Conservation (phyloP, 2,797 vertebrate genomes). For the Oryzias sinensis region DNA sequence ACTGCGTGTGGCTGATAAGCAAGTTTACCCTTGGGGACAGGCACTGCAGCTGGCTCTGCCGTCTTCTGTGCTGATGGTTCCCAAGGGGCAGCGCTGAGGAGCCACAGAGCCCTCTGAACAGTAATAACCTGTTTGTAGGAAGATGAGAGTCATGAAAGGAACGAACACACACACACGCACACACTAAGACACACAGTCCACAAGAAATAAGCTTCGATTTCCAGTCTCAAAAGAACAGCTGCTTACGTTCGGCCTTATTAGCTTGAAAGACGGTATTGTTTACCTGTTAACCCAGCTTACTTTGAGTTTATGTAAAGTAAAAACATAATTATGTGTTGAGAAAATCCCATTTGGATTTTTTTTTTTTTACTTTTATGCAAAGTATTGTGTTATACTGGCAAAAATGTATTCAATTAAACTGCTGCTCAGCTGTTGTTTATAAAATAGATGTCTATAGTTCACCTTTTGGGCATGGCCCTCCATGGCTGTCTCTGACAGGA, state of each 20-base stretch:
- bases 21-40: constrained; percentile 84
- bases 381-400: neutral
- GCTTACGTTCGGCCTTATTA: constrained; percentile 42
- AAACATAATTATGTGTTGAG: constrained; percentile 7
- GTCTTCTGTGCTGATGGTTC: constrained; percentile 79
- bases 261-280: constrained; percentile 42
- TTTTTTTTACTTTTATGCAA: neutral
- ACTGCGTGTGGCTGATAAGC: constrained; percentile 36
- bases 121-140: constrained; percentile 82
- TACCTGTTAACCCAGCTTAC: constrained; percentile 18
- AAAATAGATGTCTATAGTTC: constrained; percentile 6
- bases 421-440: neutral
- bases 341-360: neutral
- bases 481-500: constrained; percentile 59
- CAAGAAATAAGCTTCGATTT: constrained; percentile 38
- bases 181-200: constrained; percentile 10
- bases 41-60: constrained; percentile 77
- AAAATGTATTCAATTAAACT: neutral
- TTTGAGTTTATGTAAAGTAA: constrained; percentile 26
- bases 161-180: constrained; percentile 35
- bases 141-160: constrained; percentile 42
- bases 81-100: constrained; percentile 83
- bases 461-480: constrained; percentile 86
- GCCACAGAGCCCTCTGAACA: constrained; percentile 80
- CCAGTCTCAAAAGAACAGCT: constrained; percentile 47